Base-by-base conservation (phyloP, 2,888 invertebrate genomes). In the Ornithoptera priamus region DNA sequence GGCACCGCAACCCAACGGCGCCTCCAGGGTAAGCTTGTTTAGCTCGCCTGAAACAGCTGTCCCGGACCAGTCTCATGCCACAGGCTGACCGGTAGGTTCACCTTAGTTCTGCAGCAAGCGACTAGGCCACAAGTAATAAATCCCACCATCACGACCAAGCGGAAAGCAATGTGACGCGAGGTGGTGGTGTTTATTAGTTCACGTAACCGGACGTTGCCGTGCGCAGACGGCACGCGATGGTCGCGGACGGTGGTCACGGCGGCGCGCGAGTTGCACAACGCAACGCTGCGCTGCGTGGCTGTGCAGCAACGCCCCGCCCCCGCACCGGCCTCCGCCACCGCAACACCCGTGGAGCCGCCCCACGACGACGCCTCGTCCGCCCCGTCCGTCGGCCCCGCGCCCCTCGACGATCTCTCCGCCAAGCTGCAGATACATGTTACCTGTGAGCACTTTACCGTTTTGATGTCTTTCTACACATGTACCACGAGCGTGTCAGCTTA, bases 221-320 rank as follows among this genome's bases (percentile, higher is more conserved):
- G 36, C 36, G 8, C 73, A 90, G 92, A 90, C 58, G 91, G 90
- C 17, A 86, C 87, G 57, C 81, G 86, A 0, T 84, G 81, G 67
- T 90, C 91, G 93, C 96, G 74, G 92, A 95, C 83, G 87, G 96
- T 81, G 93, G 96, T 85, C 93, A 95, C 87, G 72, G 97, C 97
- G 62, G 95, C 96, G 73, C 94, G 97, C 58, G 96, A 96, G 72
- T 95, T 97, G 81, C 97, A 98, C 92, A 97, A 97, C 88, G 97
- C 97, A 60, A 95, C 97, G 67, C 95, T 98, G 72, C 94, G 95
- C 74, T 98, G 98, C 84, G 94, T 95, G 75, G 97, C 97, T 75
- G 93, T 95, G 73, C 97, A 97, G 83, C 93, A 87, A 10, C 74
- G 78, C 2, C 84, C 84, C 89, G 39, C 65, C 24, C 58, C 93